Base-by-base conservation (phyloP, 2,888 invertebrate species). In the Gnatocerus cornutus region DNA sequence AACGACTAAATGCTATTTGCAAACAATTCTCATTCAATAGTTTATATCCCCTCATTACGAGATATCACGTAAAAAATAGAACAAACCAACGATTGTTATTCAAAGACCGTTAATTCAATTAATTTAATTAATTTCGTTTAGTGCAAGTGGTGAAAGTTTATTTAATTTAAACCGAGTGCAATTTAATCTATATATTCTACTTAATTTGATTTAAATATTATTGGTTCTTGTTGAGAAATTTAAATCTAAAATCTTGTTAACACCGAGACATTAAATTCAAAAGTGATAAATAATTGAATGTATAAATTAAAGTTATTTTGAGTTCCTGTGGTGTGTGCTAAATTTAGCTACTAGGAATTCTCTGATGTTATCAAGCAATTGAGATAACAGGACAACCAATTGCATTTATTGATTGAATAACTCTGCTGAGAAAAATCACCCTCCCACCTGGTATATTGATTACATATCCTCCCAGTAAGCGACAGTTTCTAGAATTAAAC, bases 361-460 rank as follows among this genome's bases (percentile, higher is more conserved):
- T n/a, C 33, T 33, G 6, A 6, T 9, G 7, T 33, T 33, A 33
- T 33, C n/a, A 33, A 33, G 33, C 33, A 33, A 7, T 33, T 33
- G 33, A 33, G 33, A 33, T 39, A 55, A 39, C 37, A 55, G 37
- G 16, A 16, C 37, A 29, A 13, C 43, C 41, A 56, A 43, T 41
- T 56, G 56, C 41, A 56, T 43, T 43, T 56, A 56, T 56, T 29
- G 56, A 43, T 56, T 56, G 56, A 43, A 56, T 56, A 43, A 43
- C 29, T 56, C 56, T 29, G 21, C 41, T 56, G 56, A 43, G 56
- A 56, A 56, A 56, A 56, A 56, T 56, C 43, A 43, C 56, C 56
- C 56, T 56, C 56, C 56, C 56, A 56, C 56, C 56, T 41, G 56
- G 56, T 56, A 56, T 56, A 56, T 56, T 43, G 56, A 56, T 56